Conservation (phyloP, 1,140 invertebrate species). For the Rhopalosiphum padi region DNA sequence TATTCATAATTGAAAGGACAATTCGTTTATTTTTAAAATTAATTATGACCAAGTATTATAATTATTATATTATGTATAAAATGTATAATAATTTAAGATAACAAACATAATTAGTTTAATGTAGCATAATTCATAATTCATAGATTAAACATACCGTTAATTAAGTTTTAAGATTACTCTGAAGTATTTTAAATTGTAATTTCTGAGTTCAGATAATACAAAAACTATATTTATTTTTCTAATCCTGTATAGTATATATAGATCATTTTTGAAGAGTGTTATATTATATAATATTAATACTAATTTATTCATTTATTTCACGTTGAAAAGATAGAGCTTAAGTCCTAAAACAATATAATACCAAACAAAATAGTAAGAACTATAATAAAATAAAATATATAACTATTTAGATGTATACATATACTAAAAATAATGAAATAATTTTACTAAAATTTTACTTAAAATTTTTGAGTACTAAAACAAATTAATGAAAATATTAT, state of each 20-base stretch:
- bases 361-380: too few relatives aligned
- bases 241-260: background rate
- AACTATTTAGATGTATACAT: too few relatives aligned
- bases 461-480: too few relatives aligned
- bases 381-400: too few relatives aligned
- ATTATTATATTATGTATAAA: background rate
- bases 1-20: background rate
- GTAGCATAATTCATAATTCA: background rate
- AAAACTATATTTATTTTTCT: background rate
- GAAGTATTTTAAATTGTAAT: background rate
- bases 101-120: background rate
- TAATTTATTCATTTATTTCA: background rate
- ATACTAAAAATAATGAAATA: too few relatives aligned
- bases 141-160: constrained; percentile 6
- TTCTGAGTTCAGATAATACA: background rate
- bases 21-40: background rate
- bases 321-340: background rate
- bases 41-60: background rate
- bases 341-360: background rate
- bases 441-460: too few relatives aligned
- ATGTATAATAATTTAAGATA: background rate
- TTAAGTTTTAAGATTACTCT: background rate
- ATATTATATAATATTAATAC: background rate
- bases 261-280: background rate
- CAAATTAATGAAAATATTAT: too few relatives aligned